Conservation (phyloP, 2,113 vertebrate species). For the Brachyhypopomus occidentalis region DNA sequence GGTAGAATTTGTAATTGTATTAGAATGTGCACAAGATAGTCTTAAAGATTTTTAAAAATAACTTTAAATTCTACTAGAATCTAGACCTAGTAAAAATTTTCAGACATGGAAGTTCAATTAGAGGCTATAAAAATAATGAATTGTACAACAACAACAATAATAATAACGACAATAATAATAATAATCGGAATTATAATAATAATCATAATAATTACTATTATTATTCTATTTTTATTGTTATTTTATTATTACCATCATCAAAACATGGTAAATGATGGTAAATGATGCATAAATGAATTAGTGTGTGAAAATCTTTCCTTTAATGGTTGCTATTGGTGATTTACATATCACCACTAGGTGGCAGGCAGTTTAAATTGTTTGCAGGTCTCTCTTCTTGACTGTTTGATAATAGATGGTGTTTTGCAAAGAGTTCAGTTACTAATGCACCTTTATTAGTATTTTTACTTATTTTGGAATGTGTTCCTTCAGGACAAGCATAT, state of each 20-base stretch:
- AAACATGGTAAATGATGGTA: not conserved
- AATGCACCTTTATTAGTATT: not conserved
- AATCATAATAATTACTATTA: too few relatives aligned
- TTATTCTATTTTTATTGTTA: too few relatives aligned
- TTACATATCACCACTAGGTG: constrained; percentile 27
- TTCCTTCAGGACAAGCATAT: constrained; percentile 86
- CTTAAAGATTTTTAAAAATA: not conserved
- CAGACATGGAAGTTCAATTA: too few relatives aligned
- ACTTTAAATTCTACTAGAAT: not conserved
- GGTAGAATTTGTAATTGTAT: not conserved
- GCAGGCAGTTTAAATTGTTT: constrained; percentile 13
- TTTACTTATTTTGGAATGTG: not conserved
- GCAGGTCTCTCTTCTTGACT: not conserved
- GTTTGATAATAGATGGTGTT: not conserved
- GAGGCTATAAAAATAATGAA: too few relatives aligned
- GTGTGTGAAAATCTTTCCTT: not conserved
- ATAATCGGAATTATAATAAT: too few relatives aligned
- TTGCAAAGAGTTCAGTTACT: not conserved
- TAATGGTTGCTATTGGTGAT: too few relatives aligned
- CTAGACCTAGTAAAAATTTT: not conserved
- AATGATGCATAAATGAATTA: not conserved
- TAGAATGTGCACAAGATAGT: too few relatives aligned
- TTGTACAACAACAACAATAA: too few relatives aligned
- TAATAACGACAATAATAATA: too few relatives aligned
- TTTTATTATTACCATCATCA: too few relatives aligned